A percentile compares a stretch with the other conserved stretches of the same genome.
These are phyloP conservation scores for Oscheius sp. DNA, from an alignment of 2,888 invertebrate genomes.

Conservation along the genomic window DNA sequence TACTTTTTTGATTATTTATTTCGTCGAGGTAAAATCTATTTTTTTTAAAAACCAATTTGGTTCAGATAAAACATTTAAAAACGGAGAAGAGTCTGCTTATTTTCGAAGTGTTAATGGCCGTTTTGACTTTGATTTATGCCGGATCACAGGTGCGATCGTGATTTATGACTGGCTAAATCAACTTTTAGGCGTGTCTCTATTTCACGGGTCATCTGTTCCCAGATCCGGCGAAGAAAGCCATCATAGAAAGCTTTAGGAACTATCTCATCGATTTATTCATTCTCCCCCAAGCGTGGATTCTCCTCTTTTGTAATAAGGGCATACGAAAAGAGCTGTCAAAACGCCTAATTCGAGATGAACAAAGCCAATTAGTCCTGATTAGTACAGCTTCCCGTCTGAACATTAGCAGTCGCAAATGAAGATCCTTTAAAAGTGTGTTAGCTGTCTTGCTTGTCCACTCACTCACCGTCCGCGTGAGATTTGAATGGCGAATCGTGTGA, in stretches of 20 bases:
- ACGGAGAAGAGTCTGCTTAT: slow-evolving; percentile 33
- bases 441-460: slow-evolving; percentile 1
- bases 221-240: slow-evolving; percentile 36
- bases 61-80: slow-evolving; percentile 27
- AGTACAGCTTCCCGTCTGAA: background rate
- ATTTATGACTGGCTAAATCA: too few relatives aligned
- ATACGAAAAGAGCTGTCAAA: background rate
- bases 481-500: background rate
- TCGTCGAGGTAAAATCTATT: background rate
- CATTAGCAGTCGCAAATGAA: background rate
- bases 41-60: background rate
- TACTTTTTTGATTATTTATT: slow-evolving; percentile 1
- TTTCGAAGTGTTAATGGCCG: slow-evolving; percentile 42
- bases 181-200: slow-evolving; percentile 35
- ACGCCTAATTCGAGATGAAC: background rate
- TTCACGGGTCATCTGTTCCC: slow-evolving; percentile 35
- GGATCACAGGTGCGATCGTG: slow-evolving; percentile 31
- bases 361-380: background rate
- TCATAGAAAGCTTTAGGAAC: slow-evolving; percentile 34
- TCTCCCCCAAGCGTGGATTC: slow-evolving; percentile 43
- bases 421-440: background rate
- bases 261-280: slow-evolving; percentile 43
- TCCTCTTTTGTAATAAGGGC: slow-evolving; percentile 27
- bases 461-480: background rate
- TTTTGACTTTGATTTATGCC: slow-evolving; percentile 40